Base-by-base conservation (phyloP, 2,113 vertebrate genomes). In the Leucosticte australis region DNA sequence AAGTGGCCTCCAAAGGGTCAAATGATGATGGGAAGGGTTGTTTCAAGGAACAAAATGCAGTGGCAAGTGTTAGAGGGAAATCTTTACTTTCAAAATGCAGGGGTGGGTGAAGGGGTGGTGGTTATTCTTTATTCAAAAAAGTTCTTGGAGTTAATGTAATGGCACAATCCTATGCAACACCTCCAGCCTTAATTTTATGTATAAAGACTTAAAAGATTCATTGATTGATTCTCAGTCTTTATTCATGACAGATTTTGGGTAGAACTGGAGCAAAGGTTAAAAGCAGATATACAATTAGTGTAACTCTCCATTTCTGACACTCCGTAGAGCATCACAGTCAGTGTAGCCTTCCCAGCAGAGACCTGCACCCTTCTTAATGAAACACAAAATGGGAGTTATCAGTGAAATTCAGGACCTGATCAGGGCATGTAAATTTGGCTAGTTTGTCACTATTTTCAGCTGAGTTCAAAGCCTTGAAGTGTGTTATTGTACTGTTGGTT, bases 141-240 rank as follows among this genome's bases (percentile, higher is more conserved):
- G 16, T 46, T 44, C 15, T 30, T 55, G 20, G 60, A 59, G 49
- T 52, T 67, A 26, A 41, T 3, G 4, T 14, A 15, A 44, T 57
- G 17, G 16, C 30, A 39, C 15, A 13, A 18, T 67, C 44, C 83
- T 82, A 30, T 31, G 31, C 80, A 65, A 68, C 74, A 22, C 85
- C 49, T 70, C 37, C 35, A 47, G 91, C 42, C 79, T 74, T 67
- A 79, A 79, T 73, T 69, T 65, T 83, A 24, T 44, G 13, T 13
- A 88, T 92, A 88, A 93, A 92, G 67, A 65, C 44, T 75, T 82
- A 13, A 49, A 64, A 65, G 30, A 50, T 53, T 60, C 17, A 50
- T 90, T 60, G 20, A 56, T 55, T 62, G 18, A 53, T 89, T 94
- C 55, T 76, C 16, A 8, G 50, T 71, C 28, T 83, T 92, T 33